Evolutionary conservation across 2,888 invertebrate genomes (phyloP).

Genomic region (Drosophila recens): DNA sequence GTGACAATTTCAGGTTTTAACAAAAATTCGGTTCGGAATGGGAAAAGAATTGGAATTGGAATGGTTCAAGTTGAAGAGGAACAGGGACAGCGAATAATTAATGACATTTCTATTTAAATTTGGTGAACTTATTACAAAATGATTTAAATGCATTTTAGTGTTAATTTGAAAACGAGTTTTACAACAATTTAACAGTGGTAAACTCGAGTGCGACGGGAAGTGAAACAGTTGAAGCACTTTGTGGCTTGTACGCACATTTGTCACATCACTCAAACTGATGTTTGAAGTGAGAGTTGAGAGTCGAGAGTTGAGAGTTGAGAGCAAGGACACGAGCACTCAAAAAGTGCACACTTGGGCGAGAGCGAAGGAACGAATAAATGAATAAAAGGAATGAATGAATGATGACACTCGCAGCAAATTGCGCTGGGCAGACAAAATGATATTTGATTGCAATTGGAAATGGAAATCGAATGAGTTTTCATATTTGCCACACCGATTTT

Average conservation of each 20-base stretch:
- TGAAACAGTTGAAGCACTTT: conserved; percentile 56
- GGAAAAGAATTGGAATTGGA: background rate
- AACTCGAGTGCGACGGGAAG: conserved; percentile 1
- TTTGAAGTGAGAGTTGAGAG: conserved; percentile 27
- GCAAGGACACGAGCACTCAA: conserved; percentile 21
- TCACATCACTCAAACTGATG: conserved; percentile 70
- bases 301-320: background rate
- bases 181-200: conserved; percentile 39
- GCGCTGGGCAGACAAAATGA: conserved; percentile 40
- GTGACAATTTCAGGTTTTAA: background rate
- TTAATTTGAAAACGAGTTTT: conserved; percentile 68
- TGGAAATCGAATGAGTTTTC: conserved; percentile 26
- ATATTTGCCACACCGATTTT: conserved; percentile 13
- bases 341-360: conserved; percentile 14
- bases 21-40: background rate
- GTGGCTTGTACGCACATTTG: conserved; percentile 68
- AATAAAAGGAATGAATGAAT: conserved; percentile 37
- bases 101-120: conserved; percentile 72
- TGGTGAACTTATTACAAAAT: conserved; percentile 56
- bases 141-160: conserved; percentile 70
- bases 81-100: conserved; percentile 42
- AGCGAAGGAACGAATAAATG: background rate
- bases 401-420: conserved; percentile 75
- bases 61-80: background rate
- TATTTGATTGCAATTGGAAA: conserved; percentile 55